Evolutionary conservation across 2,113 vertebrate species (phyloP), one percentile per base, ranked within the genome.

Genomic region (Puffinus mauretanicus): DNA sequence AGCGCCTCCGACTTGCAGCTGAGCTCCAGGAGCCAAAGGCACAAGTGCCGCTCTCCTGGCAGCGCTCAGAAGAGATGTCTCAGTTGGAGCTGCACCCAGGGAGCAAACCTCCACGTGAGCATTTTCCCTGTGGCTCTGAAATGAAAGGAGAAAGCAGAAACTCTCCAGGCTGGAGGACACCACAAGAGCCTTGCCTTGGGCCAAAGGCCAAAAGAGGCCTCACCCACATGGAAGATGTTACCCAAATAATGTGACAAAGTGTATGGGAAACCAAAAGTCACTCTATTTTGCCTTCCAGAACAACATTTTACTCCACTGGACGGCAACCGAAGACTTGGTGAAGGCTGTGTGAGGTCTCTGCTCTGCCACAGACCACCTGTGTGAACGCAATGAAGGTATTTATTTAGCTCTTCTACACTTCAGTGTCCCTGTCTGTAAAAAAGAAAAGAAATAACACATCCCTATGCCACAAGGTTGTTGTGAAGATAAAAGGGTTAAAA

Each of bases 1-100:
- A 91, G 64, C 0, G 6, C 73, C 88, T 90, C 55, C 0, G 1
- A 88, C 55, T 70, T 78, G 83, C 94, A 95, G 88, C 81, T 90
- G 78, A 94, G 92, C 81, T 89, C 19, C 78, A 40, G 75, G 10
- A 94, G 83, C 88, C 93, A 81, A 87, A 95, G 93, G 86, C 92
- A 65, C 60, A 54, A 80, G 36, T 82, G 55, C 52, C 2, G 4
- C 75, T 92, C 44, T 88, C 73, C 44, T n/a, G 19, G 40, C 52
- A 61, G 55, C 11, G 19, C 55, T 78, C 4, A 3, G 32, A 29
- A 72, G 67, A 57, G 57, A 57, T 36, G 52, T 29, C 65, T 82
- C 0, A 0, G 54, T 58, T 47, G 58, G n/a, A 60, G 67, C 46
- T 85, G 81, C 42, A 77, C 29, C 30, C 4, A 0, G 14, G 62